Evolutionary conservation across 2,888 invertebrate species (phyloP).

Genomic region (Sycophila texana): DNA sequence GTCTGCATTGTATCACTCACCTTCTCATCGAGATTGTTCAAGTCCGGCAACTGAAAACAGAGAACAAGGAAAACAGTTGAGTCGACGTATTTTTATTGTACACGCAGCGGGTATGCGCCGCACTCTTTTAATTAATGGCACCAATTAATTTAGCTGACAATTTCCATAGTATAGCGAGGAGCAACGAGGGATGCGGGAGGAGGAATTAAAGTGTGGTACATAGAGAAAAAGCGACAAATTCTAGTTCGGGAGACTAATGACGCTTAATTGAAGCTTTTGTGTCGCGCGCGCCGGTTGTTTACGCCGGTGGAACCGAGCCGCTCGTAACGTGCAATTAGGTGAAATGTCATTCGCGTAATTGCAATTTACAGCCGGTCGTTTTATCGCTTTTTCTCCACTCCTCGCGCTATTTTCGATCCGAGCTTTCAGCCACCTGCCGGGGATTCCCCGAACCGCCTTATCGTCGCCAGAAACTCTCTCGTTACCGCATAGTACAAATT

Average conservation of each 20-base stretch:
- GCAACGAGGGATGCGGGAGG: neutral
- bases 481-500: no score
- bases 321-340: conserved; percentile 19
- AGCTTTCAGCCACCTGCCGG: neutral
- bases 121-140: conserved; percentile 38
- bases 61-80: conserved; percentile 48
- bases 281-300: conserved; percentile 28
- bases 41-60: conserved; percentile 70
- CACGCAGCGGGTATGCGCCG: conserved; percentile 8
- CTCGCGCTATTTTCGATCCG: neutral
- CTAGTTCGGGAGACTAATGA: conserved; percentile 22
- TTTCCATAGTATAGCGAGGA: neutral
- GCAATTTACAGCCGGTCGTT: conserved; percentile 22
- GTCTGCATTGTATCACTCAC: conserved; percentile 63
- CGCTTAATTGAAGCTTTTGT: conserved; percentile 41
- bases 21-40: conserved; percentile 72
- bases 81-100: conserved; percentile 26
- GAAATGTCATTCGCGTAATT: conserved; percentile 47
- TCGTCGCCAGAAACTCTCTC: no score
- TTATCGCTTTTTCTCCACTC: neutral
- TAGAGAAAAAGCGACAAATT: conserved; percentile 11
- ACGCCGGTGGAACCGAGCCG: neutral
- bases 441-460: neutral
- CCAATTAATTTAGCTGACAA: conserved; percentile 28
- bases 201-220: neutral